phyloP scores from a whole-genome alignment of 2,888 invertebrate species.

The Pecten maximus region DNA sequence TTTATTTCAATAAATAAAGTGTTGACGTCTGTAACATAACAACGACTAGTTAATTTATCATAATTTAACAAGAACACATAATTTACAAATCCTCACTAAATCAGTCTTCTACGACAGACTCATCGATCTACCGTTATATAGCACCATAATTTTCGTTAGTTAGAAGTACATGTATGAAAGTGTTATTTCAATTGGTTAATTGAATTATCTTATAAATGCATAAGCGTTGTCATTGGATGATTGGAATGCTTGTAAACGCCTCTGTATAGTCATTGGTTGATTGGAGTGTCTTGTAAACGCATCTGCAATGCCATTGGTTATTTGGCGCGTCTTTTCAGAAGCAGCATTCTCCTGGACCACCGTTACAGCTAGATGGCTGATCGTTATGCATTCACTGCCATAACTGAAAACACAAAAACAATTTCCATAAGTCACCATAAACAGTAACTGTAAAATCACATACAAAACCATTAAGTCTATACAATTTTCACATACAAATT shows the following conservation, averaged over 20 bases:
- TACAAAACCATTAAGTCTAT: no score
- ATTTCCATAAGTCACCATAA: neutral
- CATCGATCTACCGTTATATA: neutral
- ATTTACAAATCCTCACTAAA: neutral
- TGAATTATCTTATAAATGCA: no score
- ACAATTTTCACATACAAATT: no score
- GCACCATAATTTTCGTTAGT: neutral
- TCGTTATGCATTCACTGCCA: neutral
- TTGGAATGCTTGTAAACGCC: no score
- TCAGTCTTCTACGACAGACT: neutral
- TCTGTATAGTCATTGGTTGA: no score
- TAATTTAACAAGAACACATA: constrained; percentile 26
- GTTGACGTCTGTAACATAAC: neutral
- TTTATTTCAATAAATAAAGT: constrained; percentile 14
- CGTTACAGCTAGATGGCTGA: neutral
- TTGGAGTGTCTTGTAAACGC: no score
- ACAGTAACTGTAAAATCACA: neutral
- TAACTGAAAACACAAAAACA: neutral
- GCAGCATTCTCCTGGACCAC: neutral
- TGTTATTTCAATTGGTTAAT: no score
- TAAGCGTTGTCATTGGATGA: no score
- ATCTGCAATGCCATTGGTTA: no score
- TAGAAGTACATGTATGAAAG: no score
- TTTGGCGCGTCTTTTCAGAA: neutral
- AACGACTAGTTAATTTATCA: neutral